These are phyloP conservation scores for Nemopilema nomurai DNA, from an alignment of 30 jellyfish, hydroid and myxozoan species.

Conservation along the genomic window DNA sequence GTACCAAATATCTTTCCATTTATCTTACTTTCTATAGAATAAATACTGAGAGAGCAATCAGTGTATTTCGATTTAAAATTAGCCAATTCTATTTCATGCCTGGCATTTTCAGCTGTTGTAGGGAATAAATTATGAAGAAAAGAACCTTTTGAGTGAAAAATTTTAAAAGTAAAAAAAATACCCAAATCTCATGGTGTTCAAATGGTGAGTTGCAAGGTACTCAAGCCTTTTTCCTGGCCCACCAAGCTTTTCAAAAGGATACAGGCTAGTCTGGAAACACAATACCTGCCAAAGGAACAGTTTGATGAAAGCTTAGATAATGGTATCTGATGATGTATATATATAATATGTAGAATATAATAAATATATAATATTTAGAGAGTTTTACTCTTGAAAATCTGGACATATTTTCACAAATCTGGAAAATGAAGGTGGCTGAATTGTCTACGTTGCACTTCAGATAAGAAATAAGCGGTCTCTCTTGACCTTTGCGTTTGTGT, in stretches of 20 bases:
- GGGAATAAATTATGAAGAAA: neutral
- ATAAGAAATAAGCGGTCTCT: no score
- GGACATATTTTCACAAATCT: no score
- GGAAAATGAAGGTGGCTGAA: no score
- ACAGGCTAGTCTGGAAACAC: conserved; percentile 51
- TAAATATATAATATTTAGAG: no score
- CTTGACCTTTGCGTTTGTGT: neutral
- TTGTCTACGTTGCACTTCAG: no score
- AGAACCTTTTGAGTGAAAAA: neutral
- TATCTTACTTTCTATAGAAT: no score
- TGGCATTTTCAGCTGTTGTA: neutral
- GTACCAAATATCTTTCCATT: no score
- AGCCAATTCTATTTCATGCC: neutral
- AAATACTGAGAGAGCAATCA: no score
- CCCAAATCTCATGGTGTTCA: conserved; percentile 41
- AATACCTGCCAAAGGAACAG: conserved; percentile 21
- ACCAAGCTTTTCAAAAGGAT: conserved; percentile 51
- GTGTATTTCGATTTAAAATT: no score
- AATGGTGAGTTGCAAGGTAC: conserved; percentile 51
- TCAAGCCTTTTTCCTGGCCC: conserved; percentile 74
- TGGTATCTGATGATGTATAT: no score
- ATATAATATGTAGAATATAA: no score
- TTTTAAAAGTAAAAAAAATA: neutral
- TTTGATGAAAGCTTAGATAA: neutral
- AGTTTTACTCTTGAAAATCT: no score